Evolutionary conservation across 2,113 vertebrate species (phyloP).

Genomic region (Hemiscyllium ocellatum): DNA sequence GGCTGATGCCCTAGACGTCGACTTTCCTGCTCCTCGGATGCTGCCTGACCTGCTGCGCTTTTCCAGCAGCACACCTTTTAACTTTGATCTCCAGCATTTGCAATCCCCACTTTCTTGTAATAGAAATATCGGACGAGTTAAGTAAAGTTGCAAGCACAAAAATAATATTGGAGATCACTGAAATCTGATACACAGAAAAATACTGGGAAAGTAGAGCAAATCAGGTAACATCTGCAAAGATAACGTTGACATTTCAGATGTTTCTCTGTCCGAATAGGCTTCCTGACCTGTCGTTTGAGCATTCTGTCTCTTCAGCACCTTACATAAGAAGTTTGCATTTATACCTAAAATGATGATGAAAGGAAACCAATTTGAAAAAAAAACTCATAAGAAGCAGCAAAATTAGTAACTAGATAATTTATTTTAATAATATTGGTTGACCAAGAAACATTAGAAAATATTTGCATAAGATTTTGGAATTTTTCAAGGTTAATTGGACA

Average conservation of each 20-base stretch:
- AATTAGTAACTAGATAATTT: not conserved
- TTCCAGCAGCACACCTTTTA: too few relatives aligned
- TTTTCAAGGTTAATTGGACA: not conserved
- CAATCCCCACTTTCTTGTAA: not conserved
- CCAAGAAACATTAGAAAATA: not conserved
- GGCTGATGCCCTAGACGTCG: too few relatives aligned
- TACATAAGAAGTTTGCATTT: not conserved
- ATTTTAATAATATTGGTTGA: not conserved
- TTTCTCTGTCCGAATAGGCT: not conserved
- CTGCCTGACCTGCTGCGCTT: too few relatives aligned
- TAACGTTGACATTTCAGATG: not conserved
- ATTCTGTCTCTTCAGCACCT: not conserved
- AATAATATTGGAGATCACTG: not conserved
- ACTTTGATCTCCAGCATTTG: too few relatives aligned
- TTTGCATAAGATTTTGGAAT: not conserved
- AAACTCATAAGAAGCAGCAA: not conserved
- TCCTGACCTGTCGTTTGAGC: not conserved
- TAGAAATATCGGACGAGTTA: not conserved
- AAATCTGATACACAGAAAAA: not conserved
- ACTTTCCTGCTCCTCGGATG: too few relatives aligned
- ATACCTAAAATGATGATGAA: not conserved
- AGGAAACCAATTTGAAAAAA: not conserved
- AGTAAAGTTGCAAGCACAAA: not conserved
- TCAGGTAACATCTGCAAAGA: not conserved
- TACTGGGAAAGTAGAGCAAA: not conserved